Evolutionary conservation across 1,140 invertebrate species (phyloP), one percentile per base, ranked within the genome.

Genomic region (Sweltsa coloradensis): DNA sequence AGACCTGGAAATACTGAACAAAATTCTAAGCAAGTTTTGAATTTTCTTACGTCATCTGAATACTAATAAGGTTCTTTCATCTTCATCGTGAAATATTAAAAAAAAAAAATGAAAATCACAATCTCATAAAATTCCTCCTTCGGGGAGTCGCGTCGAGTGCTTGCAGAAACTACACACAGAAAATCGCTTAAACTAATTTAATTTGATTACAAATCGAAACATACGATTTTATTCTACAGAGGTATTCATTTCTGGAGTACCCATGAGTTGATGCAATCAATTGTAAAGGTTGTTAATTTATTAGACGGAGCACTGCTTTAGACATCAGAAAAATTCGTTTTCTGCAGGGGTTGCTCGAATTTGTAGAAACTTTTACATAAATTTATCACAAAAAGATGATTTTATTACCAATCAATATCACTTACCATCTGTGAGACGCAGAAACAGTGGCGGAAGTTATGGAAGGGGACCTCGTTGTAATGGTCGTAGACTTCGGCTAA

Each of bases 361-460:
- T n/a, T 9, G 29, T n/a, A 31, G 9, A 9, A 9, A 31, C 29
- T 31, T 31, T 31, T 9, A 9, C 9, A 31, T n/a, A 31, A 9
- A 31, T n/a, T 9, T 9, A 9, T n/a, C 9, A n/a, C 29, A 9
- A 9, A 9, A 31, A 31, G 29, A n/a, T n/a, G 29, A 31, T 31
- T n/a, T 31, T 31, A 9, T 31, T 21, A 34, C 40, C 19, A n/a
- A n/a, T n/a, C n/a, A n/a, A n/a, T n/a, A n/a, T n/a, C 16, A 72
- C 76, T 79, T 69, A 89, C 86, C 88, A 91, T 91, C 72, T 91
- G 87, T 34, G 86, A 79, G 39, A 91, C 88, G 68, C 85, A 89
- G 66, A 91, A 91, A 59, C 84, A 87, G 60, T 91, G 88, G 39
- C 85, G 73, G 65, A 90, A 90, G 69, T 90, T 90, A 62, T 91